Evolutionary conservation across 2,797 vertebrate species (phyloP), one percentile per base, ranked within the genome.

Genomic region (Diplodus puntazzo): DNA sequence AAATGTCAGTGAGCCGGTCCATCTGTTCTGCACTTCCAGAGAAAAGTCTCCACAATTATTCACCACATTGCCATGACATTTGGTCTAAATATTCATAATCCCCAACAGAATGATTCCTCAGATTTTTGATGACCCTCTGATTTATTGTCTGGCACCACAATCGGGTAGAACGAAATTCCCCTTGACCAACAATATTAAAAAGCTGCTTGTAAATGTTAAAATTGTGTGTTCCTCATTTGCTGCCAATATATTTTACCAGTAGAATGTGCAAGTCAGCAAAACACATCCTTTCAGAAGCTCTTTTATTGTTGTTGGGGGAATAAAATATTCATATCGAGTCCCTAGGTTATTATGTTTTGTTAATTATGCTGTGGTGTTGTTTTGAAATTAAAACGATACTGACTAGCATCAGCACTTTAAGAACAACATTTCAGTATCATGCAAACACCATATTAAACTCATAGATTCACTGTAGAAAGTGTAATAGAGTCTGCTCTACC

Each of bases 401-500:
- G 45, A 34, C 18, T 11, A 73, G 34, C 20, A 66, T 11, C 0
- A 39, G n/a, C 2, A 66, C 13, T 17, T 17, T 25, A 80, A 72
- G 68, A 53, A 4, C 58, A 21, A 30, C 30, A 74, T 20, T 1
- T 13, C 11, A 64, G 46, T 17, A 48, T 48, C 17, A 6, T 48
- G 46, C 16, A 43, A 69, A 25, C 11, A 43, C 6, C n/a, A 69
- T 3, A 70, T 50, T 39, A 12, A 54, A 80, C 50, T 3, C 12
- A 12, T 14, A 45, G 12, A 45, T 14, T 45, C 25, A 34, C 16
- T 48, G 50, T 13, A 49, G 5, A 5, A 63, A 67, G 9, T 3
- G 18, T 43, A 52, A 67, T 3, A 39, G 58, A 8, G 16, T 61
- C 42, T 49, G 77, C 46, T 74, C 25, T 88, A 99, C 98, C 97